phyloP scores from a whole-genome alignment of 2,888 invertebrate species.

The Myopa tessellatipennis region DNA sequence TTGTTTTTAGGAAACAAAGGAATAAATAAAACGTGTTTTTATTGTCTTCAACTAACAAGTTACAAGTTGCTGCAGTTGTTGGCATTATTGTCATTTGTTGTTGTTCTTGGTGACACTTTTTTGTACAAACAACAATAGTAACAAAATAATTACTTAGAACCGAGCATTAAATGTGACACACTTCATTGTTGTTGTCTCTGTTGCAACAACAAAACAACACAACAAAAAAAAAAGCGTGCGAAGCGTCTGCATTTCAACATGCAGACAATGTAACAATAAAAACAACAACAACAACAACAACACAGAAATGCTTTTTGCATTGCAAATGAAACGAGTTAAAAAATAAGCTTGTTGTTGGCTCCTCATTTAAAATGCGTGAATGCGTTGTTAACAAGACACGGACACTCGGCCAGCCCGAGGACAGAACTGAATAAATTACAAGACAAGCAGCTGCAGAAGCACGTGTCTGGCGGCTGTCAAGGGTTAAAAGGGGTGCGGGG shows the following conservation, averaged over 20 bases:
- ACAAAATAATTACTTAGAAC: slow-evolving; percentile 33
- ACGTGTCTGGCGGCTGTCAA: not conserved
- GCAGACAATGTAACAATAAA: not conserved
- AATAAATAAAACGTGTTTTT: slow-evolving; percentile 32
- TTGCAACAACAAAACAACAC: not conserved
- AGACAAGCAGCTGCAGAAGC: not conserved
- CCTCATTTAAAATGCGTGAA: slow-evolving; percentile 33
- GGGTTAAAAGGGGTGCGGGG: not conserved
- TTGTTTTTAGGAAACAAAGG: not conserved
- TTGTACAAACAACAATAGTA: slow-evolving; percentile 5
- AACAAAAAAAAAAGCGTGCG: too few species aligned
- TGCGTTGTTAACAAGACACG: slow-evolving; percentile 27
- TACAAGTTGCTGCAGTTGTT: slow-evolving; percentile 20
- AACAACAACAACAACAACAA: not conserved
- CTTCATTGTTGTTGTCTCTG: slow-evolving; percentile 5
- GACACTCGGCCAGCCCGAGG: slow-evolving; percentile 1
- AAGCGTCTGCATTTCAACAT: not conserved
- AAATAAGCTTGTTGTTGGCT: slow-evolving; percentile 1
- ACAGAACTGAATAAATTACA: slow-evolving; percentile 24
- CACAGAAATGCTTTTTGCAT: slow-evolving; percentile 20
- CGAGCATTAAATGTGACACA: slow-evolving; percentile 25
- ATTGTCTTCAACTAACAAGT: slow-evolving; percentile 25
- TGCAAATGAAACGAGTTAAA: slow-evolving; percentile 34
- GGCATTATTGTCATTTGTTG: not conserved
- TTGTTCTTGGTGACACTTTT: slow-evolving; percentile 5